Conservation (phyloP, 2,797 vertebrate species). For the Sebastes taczanowskii region DNA sequence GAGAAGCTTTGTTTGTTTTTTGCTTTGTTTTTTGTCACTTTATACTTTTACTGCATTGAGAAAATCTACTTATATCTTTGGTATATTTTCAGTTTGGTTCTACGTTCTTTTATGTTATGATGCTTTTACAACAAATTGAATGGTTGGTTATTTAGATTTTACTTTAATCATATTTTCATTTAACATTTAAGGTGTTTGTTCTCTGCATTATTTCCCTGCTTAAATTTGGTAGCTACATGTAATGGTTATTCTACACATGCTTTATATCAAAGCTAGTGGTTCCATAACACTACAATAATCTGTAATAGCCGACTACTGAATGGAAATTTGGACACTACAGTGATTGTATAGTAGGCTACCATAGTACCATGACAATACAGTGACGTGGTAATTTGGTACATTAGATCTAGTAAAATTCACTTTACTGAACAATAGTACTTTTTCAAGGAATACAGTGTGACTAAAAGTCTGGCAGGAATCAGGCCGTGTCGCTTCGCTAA, state of each 20-base stretch:
- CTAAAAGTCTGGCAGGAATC: conserved; percentile 1
- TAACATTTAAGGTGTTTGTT: no score
- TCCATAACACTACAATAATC: background rate
- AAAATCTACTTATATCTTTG: no score
- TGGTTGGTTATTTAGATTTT: background rate
- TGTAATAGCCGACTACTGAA: background rate
- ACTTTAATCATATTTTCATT: background rate
- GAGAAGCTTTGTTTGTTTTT: background rate
- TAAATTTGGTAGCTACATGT: background rate
- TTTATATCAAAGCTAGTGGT: no score
- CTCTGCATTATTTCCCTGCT: background rate
- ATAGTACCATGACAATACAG: background rate
- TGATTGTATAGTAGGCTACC: background rate
- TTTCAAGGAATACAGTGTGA: background rate
- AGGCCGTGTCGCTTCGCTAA: conserved; percentile 18
- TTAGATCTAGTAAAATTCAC: background rate
- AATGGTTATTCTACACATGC: background rate
- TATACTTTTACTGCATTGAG: no score
- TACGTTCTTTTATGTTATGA: no score
- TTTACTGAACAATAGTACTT: background rate
- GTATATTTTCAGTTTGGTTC: no score
- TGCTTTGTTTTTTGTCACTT: no score
- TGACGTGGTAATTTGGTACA: background rate
- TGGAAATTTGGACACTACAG: background rate
- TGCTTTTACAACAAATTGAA: background rate